A percentile compares a stretch with the other conserved stretches of the same genome.
Evolutionary conservation across 2,113 vertebrate species (phyloP).

Genomic region (Aegotheles bennettii): DNA sequence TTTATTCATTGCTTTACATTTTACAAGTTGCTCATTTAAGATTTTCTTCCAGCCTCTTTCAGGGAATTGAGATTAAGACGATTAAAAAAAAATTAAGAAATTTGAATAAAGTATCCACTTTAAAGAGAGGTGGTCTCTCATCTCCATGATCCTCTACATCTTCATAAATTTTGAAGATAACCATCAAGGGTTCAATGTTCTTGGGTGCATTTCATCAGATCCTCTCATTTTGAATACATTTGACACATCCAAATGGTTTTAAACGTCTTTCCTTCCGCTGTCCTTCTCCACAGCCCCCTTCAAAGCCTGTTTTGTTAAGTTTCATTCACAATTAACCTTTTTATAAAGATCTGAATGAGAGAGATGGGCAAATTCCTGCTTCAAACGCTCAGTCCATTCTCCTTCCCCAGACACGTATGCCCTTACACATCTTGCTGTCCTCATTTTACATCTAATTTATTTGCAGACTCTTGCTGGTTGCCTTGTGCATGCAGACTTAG

Average conservation of each 20-base stretch:
- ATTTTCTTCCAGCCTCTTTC: constrained; percentile 9
- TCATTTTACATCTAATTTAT: background rate
- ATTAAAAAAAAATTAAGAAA: background rate
- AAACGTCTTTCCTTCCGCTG: background rate
- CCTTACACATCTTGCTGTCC: background rate
- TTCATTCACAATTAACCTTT: constrained; percentile 12
- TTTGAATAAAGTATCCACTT: background rate
- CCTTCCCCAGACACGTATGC: background rate
- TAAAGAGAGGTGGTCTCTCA: constrained; percentile 13
- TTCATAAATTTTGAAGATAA: background rate
- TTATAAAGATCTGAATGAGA: background rate
- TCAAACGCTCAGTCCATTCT: accelerated
- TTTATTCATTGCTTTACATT: constrained; percentile 7
- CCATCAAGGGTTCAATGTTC: background rate
- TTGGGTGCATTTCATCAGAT: background rate
- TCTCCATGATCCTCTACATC: background rate
- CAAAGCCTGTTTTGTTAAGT: background rate
- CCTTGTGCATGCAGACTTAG: accelerated
- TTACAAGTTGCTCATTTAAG: constrained; percentile 24
- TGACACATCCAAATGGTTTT: background rate
- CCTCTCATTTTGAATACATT: background rate
- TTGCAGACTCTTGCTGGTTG: background rate
- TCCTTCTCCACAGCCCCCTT: background rate
- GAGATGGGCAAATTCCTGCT: background rate
- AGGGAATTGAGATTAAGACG: constrained; percentile 7